phyloP scores from a whole-genome alignment of 2,888 invertebrate species.

The Parelbella ahira region DNA sequence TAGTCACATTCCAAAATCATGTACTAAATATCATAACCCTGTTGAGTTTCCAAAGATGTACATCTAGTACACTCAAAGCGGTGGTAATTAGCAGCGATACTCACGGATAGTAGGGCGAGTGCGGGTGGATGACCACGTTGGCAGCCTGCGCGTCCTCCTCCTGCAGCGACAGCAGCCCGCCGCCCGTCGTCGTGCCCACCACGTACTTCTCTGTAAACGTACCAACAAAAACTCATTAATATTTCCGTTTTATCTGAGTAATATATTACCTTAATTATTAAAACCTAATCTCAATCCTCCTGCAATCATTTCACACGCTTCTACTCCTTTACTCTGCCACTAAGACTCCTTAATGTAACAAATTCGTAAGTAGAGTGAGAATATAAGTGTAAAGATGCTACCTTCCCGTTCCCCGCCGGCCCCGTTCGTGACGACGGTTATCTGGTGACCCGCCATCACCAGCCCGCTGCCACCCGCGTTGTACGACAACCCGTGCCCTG shows the following conservation, averaged over 20 bases:
- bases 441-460: constrained; percentile 81
- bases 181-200: constrained; percentile 65
- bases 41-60: too few relatives aligned
- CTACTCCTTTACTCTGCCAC: too few relatives aligned
- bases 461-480: constrained; percentile 67
- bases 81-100: constrained; percentile 32
- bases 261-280: too few relatives aligned
- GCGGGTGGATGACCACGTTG: constrained; percentile 57
- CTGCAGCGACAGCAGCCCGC: constrained; percentile 70
- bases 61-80: too few relatives aligned
- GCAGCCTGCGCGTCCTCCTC: constrained; percentile 64
- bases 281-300: too few relatives aligned
- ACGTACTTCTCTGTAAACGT: constrained; percentile 76
- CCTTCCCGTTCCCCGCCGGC: constrained; percentile 80
- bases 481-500: constrained; percentile 72
- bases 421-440: constrained; percentile 80
- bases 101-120: constrained; percentile 69
- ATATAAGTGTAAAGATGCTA: too few relatives aligned
- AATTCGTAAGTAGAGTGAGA: too few relatives aligned
- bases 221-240: neutral
- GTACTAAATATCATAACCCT: too few relatives aligned
- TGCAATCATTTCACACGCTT: too few relatives aligned
- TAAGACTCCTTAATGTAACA: too few relatives aligned
- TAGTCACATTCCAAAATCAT: too few relatives aligned
- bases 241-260: too few relatives aligned